A percentile compares a stretch with the other conserved stretches of the same genome.
Conservation (phyloP, 2,888 invertebrate genomes). For the Hypomecis punctinalis region DNA sequence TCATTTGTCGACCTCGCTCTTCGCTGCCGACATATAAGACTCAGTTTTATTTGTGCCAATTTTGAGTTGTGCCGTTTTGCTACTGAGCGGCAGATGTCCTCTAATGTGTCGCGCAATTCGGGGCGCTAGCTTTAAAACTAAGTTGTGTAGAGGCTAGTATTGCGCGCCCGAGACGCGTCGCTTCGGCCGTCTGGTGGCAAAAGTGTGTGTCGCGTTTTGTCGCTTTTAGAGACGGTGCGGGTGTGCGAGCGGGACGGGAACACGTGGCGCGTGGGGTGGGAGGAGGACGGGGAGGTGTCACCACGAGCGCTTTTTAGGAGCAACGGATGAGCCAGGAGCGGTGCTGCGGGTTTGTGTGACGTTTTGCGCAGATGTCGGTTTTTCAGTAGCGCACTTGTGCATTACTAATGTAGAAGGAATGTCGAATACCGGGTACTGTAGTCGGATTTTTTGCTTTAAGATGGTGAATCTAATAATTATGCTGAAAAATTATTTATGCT, state of each 20-base stretch:
- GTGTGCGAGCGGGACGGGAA: constrained; percentile 72
- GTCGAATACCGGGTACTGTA: constrained; percentile 30
- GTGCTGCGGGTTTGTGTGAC: constrained; percentile 70
- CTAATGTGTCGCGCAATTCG: constrained; percentile 82
- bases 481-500: constrained; percentile 21
- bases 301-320: constrained; percentile 79
- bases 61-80: constrained; percentile 57
- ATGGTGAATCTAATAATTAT: constrained; percentile 31
- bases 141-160: constrained; percentile 67
- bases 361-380: constrained; percentile 71
- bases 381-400: constrained; percentile 60
- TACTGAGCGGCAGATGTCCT: constrained; percentile 66
- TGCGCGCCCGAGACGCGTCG: constrained; percentile 59
- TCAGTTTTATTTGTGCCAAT: constrained; percentile 39
- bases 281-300: constrained; percentile 81
- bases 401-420: constrained; percentile 45
- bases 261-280: constrained; percentile 61
- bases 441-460: constrained; percentile 19
- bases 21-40: constrained; percentile 40
- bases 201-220: constrained; percentile 78
- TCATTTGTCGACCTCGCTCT: constrained; percentile 42
- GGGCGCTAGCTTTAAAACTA: constrained; percentile 71
- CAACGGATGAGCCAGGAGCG: constrained; percentile 71
- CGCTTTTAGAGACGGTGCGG: constrained; percentile 67
- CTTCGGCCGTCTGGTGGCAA: constrained; percentile 65